phyloP scores from a whole-genome alignment of 2,113 vertebrate species.

The Phalacrocorax pelagicus region DNA sequence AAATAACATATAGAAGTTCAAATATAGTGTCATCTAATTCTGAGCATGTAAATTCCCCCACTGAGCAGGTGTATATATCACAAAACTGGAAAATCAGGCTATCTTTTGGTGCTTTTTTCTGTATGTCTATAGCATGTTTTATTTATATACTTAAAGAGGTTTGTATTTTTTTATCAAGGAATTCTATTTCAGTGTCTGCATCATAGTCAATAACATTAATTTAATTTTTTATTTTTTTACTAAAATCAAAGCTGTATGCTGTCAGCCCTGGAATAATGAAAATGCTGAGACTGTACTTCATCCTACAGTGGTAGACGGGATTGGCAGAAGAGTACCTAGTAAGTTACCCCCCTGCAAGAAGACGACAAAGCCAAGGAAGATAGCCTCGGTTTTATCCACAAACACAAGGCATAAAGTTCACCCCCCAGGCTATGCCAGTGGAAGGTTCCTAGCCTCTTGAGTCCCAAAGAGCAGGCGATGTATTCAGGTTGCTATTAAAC shows the following conservation, averaged over 20 bases:
- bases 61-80: not conserved
- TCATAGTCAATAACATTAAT: not conserved
- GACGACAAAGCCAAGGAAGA: not conserved
- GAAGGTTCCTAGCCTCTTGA: not conserved
- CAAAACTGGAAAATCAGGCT: not conserved
- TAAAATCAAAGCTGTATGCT: not conserved
- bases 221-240: not conserved
- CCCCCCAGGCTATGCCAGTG: not conserved
- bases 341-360: not conserved
- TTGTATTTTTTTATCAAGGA: not conserved
- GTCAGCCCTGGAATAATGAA: not conserved
- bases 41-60: not conserved
- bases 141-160: not conserved
- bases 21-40: constrained; percentile 1
- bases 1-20: not conserved
- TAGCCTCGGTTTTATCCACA: not conserved
- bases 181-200: not conserved
- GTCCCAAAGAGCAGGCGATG: not conserved
- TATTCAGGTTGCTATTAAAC: not conserved
- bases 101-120: not conserved
- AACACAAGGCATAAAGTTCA: not conserved
- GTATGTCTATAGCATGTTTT: not conserved
- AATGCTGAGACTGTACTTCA: not conserved
- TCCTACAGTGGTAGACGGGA: not conserved
- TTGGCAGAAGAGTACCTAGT: not conserved